phyloP scores from a whole-genome alignment of 2,888 invertebrate genomes.

The Caenorhabditis angaria region DNA sequence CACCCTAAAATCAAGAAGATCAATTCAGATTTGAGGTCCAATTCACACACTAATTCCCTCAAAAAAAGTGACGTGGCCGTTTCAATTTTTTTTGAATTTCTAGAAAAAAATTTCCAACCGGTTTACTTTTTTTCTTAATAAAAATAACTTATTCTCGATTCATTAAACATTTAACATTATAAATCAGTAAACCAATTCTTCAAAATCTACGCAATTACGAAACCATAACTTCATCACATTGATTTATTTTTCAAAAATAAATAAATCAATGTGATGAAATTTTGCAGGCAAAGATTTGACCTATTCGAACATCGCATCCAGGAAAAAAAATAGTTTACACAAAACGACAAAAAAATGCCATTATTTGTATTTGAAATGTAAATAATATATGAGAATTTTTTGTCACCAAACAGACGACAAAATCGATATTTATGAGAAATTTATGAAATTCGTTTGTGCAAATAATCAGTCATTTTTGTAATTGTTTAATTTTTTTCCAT shows the following conservation, averaged over 20 bases:
- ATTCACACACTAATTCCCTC: background rate
- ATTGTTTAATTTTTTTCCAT: background rate
- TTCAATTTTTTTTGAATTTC: background rate
- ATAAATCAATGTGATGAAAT: background rate
- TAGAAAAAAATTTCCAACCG: background rate
- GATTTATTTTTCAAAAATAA: too few species aligned
- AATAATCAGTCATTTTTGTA: background rate
- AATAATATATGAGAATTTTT: conserved; percentile 2
- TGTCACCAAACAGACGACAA: background rate
- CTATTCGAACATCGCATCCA: background rate
- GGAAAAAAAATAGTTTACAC: background rate
- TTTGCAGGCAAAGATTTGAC: background rate
- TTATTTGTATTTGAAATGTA: conserved; percentile 4
- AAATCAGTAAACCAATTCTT: too few species aligned
- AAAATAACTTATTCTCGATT: too few species aligned
- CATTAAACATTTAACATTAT: too few species aligned
- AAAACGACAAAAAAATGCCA: conserved; percentile 3
- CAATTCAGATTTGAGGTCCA: too few species aligned
- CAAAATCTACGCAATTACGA: too few species aligned
- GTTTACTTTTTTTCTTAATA: too few species aligned
- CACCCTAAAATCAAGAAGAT: too few species aligned
- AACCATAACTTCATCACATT: background rate
- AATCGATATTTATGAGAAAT: background rate
- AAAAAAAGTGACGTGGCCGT: too few species aligned
- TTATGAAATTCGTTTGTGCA: conserved; percentile 4